Evolutionary conservation across 2,797 vertebrate species (phyloP).

Genomic region (Molossus alvarezi): DNA sequence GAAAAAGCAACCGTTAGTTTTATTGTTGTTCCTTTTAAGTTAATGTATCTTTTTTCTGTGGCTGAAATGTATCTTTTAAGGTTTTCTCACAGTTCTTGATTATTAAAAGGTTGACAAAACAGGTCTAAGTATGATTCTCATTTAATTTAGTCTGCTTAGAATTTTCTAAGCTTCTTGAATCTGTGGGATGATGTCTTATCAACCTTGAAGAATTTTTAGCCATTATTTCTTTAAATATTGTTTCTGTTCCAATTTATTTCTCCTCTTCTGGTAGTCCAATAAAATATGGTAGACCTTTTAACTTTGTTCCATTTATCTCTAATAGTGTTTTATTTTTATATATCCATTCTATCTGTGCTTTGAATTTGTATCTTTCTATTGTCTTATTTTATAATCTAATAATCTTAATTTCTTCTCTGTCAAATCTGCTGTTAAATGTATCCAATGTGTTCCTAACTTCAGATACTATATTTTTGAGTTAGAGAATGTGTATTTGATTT

Average conservation of each 20-base stretch:
- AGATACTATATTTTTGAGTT: conserved; percentile 8
- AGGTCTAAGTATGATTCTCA: neutral
- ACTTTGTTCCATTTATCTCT: neutral
- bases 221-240: conserved; percentile 49
- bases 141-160: neutral
- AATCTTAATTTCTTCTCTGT: conserved; percentile 6
- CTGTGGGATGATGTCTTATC: neutral
- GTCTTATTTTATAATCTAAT: conserved; percentile 1
- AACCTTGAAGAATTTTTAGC: neutral
- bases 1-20: conserved; percentile 15
- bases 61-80: neutral
- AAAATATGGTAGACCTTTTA: neutral
- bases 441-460: conserved; percentile 10
- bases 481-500: conserved; percentile 13
- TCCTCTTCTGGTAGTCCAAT: neutral
- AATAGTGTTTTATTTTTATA: conserved; percentile 9
- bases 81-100: conserved; percentile 46
- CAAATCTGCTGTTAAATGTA: neutral
- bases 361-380: conserved; percentile 33
- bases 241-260: conserved; percentile 18
- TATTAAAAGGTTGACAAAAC: conserved; percentile 40
- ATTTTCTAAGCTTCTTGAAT: conserved; percentile 37
- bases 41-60: neutral
- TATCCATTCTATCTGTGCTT: conserved; percentile 2
- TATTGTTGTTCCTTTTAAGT: conserved; percentile 9